Conservation (phyloP, 2,797 vertebrate species). For the Luscinia luscinia region DNA sequence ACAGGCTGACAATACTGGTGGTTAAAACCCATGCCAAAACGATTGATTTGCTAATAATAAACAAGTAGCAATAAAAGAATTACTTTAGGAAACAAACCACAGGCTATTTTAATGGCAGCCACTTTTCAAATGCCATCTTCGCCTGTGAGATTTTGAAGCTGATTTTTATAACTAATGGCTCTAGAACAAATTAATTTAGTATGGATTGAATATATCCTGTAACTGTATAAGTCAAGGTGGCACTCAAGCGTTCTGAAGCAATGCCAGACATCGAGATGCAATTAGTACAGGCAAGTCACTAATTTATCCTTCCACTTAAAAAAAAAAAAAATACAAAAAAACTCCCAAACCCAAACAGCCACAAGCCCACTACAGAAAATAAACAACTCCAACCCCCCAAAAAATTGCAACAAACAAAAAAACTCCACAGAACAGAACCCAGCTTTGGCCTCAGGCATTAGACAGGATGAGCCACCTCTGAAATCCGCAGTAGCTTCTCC, state of each 20-base stretch:
- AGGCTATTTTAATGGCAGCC: background rate
- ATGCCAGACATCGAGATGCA: background rate
- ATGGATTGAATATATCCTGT: background rate
- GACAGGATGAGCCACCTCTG: background rate
- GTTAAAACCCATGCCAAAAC: conserved; percentile 7
- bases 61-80: background rate
- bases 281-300: background rate
- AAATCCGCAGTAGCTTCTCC: background rate
- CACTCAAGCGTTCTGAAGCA: background rate
- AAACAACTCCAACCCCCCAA: background rate
- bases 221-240: background rate
- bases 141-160: background rate
- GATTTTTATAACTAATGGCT: background rate
- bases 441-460: background rate
- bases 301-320: background rate
- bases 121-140: background rate
- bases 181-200: background rate
- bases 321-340: background rate
- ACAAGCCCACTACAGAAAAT: background rate
- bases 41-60: background rate
- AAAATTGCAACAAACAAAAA: background rate
- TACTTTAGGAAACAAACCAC: conserved; percentile 3
- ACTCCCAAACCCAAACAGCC: background rate
- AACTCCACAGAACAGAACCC: background rate
- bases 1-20: background rate